Base-by-base conservation (phyloP, 2,888 invertebrate genomes). In the Melanostoma scalare region DNA sequence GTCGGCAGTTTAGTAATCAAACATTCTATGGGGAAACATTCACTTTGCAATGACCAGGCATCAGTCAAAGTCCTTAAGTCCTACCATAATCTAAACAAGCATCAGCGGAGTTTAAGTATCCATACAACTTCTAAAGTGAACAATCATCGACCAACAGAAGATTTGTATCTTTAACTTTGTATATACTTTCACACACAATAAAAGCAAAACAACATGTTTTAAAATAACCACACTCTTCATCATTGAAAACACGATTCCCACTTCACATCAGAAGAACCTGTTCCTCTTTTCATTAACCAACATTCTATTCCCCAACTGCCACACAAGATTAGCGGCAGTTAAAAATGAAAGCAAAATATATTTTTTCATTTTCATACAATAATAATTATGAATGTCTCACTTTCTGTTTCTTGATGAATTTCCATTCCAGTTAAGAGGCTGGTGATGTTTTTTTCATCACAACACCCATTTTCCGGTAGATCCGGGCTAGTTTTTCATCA, bases 371-470 rank as follows among this genome's bases (percentile, higher is more conserved):
- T 33, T 68, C 8, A 33, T 44, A 38, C 10, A 6, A 44, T 10
- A n/a, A 44, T 44, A 33, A 44, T 60, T 33, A 60, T 10, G 44
- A 56, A 33, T 5, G 6, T 40, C 42, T 31, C 67, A 79, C 79
- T 75, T 74, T 79, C 74, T 44, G 79, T 75, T 74, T 74, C 56
- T 52, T 38, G 50, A 38, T 48, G 48, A 55, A 46, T 48, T 50
- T 20, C 20, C 20, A 20, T 30, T 44, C 40, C 65, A 30, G 38
- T 33, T 6, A 31, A 42, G 20, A 56, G 30, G 8, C 6, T 6
- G 31, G 30, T 30, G 6, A 67, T 71, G 9, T 20, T 35, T 55
- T 52, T n/a, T 40, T 50, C 20, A 38, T 30, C 31, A 56, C 30
- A 30, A 40, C n/a, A 9, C 30, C 56, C 30, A 56, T 40, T 38